phyloP scores from a whole-genome alignment of 2,113 vertebrate species.

The Saccopteryx leptura region DNA sequence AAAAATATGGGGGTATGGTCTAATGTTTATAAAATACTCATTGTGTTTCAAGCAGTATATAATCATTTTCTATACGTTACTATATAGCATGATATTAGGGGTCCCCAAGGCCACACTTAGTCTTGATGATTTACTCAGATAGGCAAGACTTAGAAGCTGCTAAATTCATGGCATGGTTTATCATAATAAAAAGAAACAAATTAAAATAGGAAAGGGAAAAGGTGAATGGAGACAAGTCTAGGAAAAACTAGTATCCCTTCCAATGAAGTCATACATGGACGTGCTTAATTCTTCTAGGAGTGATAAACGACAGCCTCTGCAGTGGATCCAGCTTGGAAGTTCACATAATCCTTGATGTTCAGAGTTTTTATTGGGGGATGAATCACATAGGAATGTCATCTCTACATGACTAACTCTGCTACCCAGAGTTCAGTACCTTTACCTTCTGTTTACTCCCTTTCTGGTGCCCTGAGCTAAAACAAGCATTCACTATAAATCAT shows the following conservation, averaged over 20 bases:
- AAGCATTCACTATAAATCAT: not conserved
- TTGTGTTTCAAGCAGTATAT: not conserved
- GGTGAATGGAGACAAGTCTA: not conserved
- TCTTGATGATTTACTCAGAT: not conserved
- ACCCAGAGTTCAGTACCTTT: not conserved
- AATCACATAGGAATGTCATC: not conserved
- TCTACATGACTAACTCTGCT: not conserved
- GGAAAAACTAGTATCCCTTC: not conserved
- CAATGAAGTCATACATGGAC: not conserved
- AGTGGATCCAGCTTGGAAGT: not conserved
- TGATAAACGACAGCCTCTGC: not conserved
- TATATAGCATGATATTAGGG: not conserved
- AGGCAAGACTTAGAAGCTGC: not conserved
- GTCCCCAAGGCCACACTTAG: not conserved
- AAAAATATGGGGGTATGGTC: not conserved
- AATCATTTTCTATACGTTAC: not conserved
- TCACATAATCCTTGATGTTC: not conserved
- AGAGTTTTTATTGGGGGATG: not conserved
- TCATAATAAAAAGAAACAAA: not conserved
- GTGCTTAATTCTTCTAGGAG: not conserved
- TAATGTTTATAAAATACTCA: not conserved
- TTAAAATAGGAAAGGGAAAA: not conserved
- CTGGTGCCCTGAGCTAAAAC: not conserved
- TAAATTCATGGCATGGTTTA: not conserved
- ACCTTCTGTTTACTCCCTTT: not conserved